A percentile compares a stretch with the other conserved stretches of the same genome.
Evolutionary conservation across 2,113 vertebrate species (phyloP).

Genomic region (Chaetorhynchus papuensis): DNA sequence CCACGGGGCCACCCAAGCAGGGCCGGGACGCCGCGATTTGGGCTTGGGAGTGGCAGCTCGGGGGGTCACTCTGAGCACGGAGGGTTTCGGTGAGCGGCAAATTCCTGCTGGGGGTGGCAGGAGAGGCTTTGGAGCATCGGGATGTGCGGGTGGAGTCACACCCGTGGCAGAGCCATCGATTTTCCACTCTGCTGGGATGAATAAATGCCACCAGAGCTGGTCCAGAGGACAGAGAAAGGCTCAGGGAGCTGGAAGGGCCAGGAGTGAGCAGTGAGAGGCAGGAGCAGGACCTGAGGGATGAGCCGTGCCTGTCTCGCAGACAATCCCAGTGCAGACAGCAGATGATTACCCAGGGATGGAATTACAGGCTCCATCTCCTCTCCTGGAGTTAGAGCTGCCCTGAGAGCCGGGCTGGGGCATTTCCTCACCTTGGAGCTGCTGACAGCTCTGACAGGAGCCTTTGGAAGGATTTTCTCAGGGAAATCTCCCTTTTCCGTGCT

Average conservation of each 20-base stretch:
- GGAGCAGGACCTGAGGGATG: not conserved
- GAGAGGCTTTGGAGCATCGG: not conserved
- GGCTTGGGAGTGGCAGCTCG: not conserved
- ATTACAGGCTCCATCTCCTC: not conserved
- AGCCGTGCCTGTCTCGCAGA: not conserved
- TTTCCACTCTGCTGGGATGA: not conserved
- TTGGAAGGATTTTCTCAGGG: not conserved
- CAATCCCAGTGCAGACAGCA: not conserved
- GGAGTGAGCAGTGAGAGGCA: not conserved
- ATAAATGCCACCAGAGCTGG: not conserved
- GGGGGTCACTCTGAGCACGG: rapidly evolving
- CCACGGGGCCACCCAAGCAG: rapidly evolving
- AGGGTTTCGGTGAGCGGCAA: not conserved
- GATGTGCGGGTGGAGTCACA: not conserved
- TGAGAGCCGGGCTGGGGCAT: not conserved
- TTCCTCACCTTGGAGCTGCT: not conserved
- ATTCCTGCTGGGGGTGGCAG: not conserved
- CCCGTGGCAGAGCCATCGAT: rapidly evolving
- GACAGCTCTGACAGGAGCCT: not conserved
- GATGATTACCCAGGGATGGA: not conserved
- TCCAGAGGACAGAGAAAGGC: not conserved
- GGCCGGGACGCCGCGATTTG: not conserved
- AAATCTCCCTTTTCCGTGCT: not conserved
- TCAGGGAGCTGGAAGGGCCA: not conserved
- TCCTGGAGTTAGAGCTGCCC: not conserved